Base-by-base conservation (phyloP, 1,140 invertebrate species). In the Trinorchestia longiramus region DNA sequence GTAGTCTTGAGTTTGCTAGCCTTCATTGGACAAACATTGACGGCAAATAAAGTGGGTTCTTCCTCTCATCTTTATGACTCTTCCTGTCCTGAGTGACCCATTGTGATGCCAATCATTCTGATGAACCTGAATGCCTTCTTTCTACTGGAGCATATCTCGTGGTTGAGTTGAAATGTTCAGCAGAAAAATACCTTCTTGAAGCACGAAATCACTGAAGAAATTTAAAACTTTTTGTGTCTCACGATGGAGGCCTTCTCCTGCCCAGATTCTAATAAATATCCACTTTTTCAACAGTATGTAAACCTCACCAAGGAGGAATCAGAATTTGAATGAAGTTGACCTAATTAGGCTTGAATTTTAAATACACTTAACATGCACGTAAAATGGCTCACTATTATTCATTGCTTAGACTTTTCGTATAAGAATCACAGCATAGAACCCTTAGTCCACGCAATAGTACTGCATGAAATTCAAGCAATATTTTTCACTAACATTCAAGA, bases 11-110 rank as follows among this genome's bases (percentile, higher is more conserved):
- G 88, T 90, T 41, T 41, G 43, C 88, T 42, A 19, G 88, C 88
- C 88, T 90, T 90, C 88, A 90, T 90, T 90, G 88, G 88, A 43
- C 88, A 90, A 90, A 90, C 88, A 90, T 90, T 90, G 88, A 90
- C 88, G 88, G 88, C 88, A 90, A 90, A 90, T 90, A 90, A 90
- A 90, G 88, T 90, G 88, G 88, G 41, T 90, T 90, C 88, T 90
- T 90, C 88, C 43, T 90, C 88, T 41, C 43, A 15, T 90, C 88
- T 90, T 90, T 90, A 90, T 90, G 88, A 90, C 88, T 41, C 88
- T 90, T 43, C 88, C n/a, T 90, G 88, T 42, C 88, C 36, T 90
- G 88, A 90, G 88, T 90, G 88, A 90, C 88, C 88, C 43, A 90
- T 90, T 90, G 88, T 90, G 88, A 90, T 90, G 41, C 15, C 88